Percentiles rank a stretch among this genome's conserved stretches.
Evolutionary conservation across 2,888 invertebrate genomes (phyloP).

Genomic region (Globia sparganii): DNA sequence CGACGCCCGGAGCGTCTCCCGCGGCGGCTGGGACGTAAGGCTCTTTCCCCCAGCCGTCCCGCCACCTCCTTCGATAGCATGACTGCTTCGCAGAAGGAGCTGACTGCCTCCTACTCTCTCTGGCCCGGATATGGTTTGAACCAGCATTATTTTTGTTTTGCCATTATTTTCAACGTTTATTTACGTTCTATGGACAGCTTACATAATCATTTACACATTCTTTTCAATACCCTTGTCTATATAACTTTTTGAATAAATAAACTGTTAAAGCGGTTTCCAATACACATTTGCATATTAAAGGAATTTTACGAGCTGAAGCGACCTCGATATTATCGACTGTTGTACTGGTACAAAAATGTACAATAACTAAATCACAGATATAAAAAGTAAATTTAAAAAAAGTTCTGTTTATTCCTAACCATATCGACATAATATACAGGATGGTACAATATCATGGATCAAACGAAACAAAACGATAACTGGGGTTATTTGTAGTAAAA

Average conservation of each 20-base stretch:
- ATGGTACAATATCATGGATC: too few species aligned
- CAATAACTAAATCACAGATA: background rate
- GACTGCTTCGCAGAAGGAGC: too few species aligned
- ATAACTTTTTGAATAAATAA: constrained; percentile 38
- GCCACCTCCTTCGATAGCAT: too few species aligned
- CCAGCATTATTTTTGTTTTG: too few species aligned
- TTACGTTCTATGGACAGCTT: background rate
- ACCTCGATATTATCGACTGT: constrained; percentile 25
- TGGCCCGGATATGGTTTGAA: too few species aligned
- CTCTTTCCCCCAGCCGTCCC: too few species aligned
- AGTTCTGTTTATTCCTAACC: background rate
- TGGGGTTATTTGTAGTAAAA: too few species aligned
- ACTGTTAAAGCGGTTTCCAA: constrained; percentile 48
- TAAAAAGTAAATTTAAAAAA: background rate
- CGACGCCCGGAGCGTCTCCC: too few species aligned
- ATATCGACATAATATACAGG: background rate
- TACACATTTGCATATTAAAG: constrained; percentile 41
- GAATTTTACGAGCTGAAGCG: constrained; percentile 18
- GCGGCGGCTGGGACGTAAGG: too few species aligned
- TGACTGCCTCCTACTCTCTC: too few species aligned
- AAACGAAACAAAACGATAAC: too few species aligned
- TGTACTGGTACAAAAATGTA: background rate
- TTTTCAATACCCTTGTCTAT: background rate
- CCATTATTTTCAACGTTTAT: background rate
- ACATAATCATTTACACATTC: constrained; percentile 16